Evolutionary conservation across 30 jellyfish, hydroid and myxozoan species (phyloP).

Genomic region (Pelagia noctiluca): DNA sequence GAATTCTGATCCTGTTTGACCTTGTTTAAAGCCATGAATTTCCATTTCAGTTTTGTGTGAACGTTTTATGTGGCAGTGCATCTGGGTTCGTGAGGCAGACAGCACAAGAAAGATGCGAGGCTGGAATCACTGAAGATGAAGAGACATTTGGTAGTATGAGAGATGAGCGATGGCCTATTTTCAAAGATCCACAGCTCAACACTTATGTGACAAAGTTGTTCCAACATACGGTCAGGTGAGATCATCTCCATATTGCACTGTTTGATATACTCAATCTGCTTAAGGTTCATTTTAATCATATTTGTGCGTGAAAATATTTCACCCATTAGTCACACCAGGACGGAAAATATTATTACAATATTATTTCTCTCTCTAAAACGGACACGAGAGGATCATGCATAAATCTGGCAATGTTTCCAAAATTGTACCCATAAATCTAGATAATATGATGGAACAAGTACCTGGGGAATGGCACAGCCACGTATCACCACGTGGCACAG

Average conservation of each 20-base stretch:
- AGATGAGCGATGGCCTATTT: slow-evolving; percentile 82
- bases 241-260: neutral
- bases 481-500: too few species aligned
- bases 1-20: neutral
- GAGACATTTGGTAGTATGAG: slow-evolving; percentile 67
- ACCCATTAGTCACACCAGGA: too few species aligned
- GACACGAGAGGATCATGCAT: too few species aligned
- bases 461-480: too few species aligned
- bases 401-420: too few species aligned
- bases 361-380: too few species aligned
- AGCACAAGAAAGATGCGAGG: slow-evolving; percentile 67
- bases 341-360: too few species aligned
- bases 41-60: slow-evolving; percentile 71
- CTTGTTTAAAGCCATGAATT: neutral
- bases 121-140: slow-evolving; percentile 67
- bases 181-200: slow-evolving; percentile 64
- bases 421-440: too few species aligned
- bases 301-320: too few species aligned
- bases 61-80: slow-evolving; percentile 86
- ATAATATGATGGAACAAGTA: too few species aligned
- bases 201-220: slow-evolving; percentile 70
- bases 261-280: too few species aligned
- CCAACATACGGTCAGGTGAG: slow-evolving; percentile 77
- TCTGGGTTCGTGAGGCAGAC: slow-evolving; percentile 55
- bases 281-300: too few species aligned